Evolutionary conservation across 2,888 invertebrate genomes (phyloP), one percentile per base, ranked within the genome.

Genomic region (Acrobasis repandana): DNA sequence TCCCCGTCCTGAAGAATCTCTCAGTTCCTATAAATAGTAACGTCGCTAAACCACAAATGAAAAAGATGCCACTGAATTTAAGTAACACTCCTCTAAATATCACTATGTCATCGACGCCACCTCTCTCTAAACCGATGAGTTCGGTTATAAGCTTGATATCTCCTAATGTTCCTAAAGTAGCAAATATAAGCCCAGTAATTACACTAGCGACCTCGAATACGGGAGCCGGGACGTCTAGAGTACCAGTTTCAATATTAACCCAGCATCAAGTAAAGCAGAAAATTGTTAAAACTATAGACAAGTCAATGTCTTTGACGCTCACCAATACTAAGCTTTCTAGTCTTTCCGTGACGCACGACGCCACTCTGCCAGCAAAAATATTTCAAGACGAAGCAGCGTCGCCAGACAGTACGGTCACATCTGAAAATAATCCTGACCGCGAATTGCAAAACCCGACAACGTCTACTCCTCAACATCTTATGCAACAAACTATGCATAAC

Each of bases 341-440:
- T 66, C 84, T 94, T 51, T 90, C 93, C 0, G 93, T 93, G 9
- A 84, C 92, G 0, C 93, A 94, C 71, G 95, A 94, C 72, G 93
- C 86, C 64, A 93, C 93, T 9, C 82, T 95, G 16, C 95, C 95
- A 0, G 94, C 94, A 9, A 95, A 95, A 76, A 94, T 95, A 73
- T 94, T 95, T 75, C 94, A 95, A 78, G 94, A 95, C 69, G 95
- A 95, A 67, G 94, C 93, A 0, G 93, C 94, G 0, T 94, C 94
- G 0, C 94, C 94, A 0, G 94, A 94, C 66, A 88, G 90, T 63
- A 86, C 91, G 1, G 85, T 86, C 5, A 70, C 77, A 0, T 74
- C 82, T 3, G 90, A 89, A 64, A 76, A 68, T 62, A 76, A 74
- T 63, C 64, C 73, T 1, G 83, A 82, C 5, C 78, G 74, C 50